Evolutionary conservation across 2,888 invertebrate genomes (phyloP).

Genomic region (Carcina quercana): DNA sequence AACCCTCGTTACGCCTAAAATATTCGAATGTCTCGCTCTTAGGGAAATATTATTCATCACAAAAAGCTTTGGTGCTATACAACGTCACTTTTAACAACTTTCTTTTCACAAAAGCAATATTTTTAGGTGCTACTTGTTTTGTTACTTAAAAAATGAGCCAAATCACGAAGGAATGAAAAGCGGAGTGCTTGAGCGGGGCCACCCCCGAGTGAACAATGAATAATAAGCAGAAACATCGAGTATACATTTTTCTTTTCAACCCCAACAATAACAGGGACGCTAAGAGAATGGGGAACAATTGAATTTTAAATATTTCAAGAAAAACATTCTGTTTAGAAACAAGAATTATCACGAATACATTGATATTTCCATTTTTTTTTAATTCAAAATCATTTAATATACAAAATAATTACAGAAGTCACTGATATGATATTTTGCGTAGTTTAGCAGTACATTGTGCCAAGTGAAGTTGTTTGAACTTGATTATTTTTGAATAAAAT

Average conservation of each 20-base stretch:
- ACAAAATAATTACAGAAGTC: no score
- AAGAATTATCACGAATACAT: no score
- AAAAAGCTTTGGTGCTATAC: constrained; percentile 32
- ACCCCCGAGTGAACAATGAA: constrained; percentile 53
- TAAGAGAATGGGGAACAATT: constrained; percentile 60
- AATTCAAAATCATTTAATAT: no score
- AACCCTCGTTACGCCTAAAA: no score
- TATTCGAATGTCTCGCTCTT: neutral
- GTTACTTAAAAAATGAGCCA: constrained; percentile 64
- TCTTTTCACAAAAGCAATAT: constrained; percentile 34
- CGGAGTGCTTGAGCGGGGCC: constrained; percentile 11
- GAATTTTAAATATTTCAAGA: constrained; percentile 62
- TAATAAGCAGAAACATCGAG: constrained; percentile 64
- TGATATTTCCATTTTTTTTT: no score
- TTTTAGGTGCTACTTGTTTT: constrained; percentile 53
- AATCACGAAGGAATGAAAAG: constrained; percentile 56
- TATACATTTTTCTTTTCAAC: constrained; percentile 61
- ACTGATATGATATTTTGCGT: no score
- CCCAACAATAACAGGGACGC: constrained; percentile 52
- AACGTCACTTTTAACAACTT: constrained; percentile 28
- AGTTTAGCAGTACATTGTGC: no score
- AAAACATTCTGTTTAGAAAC: no score
- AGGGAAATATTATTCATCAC: constrained; percentile 22
- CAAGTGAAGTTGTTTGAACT: no score
- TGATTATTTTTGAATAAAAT: no score